Evolutionary conservation across 2,113 vertebrate genomes (phyloP), one percentile per base, ranked within the genome.

Genomic region (Lepus timidus): DNA sequence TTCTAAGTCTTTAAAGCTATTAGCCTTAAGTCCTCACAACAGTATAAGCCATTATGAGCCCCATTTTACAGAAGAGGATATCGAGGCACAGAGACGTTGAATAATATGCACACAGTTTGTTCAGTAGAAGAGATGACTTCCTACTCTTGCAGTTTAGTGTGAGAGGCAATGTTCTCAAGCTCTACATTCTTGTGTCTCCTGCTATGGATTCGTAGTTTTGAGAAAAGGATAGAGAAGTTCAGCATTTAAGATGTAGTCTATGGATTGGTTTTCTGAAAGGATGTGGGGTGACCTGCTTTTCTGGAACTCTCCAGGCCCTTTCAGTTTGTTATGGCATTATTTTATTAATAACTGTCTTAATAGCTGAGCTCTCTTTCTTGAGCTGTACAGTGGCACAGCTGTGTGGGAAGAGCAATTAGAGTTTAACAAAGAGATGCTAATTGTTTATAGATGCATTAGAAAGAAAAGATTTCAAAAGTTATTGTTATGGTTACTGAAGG

Each of bases 341-440:
- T 96, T 95, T 96, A 90, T 97, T 95, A 96, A 93, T 96, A 97
- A 96, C 96, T 94, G 39, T 80, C 86, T 96, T 97, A 91, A 84
- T 1, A 68, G 95, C 96, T 81, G 75, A 90, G 78, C 58, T 90
- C 55, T 97, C 85, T 97, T 89, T 97, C 98, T 97, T 96, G 87
- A 97, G 97, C 93, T 88, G 95, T 92, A 33, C 25, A 82, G 94
- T 97, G 96, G 84, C 98, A 97, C 98, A 98, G 98, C 97, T 98
- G 98, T 98, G 92, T 94, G 85, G 95, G 94, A 97, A 98, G 93
- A 96, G 96, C 97, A 98, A 98, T 98, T 98, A 98, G 78, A 94
- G 93, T 96, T 97, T 94, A 98, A 98, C 98, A 98, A 98, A 98
- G 97, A 97, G 96, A 90, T 97, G 96, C 76, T 98, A 98, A 98